phyloP scores from a whole-genome alignment of 64 coral and sea anemone species.

The Porites australiensis region DNA sequence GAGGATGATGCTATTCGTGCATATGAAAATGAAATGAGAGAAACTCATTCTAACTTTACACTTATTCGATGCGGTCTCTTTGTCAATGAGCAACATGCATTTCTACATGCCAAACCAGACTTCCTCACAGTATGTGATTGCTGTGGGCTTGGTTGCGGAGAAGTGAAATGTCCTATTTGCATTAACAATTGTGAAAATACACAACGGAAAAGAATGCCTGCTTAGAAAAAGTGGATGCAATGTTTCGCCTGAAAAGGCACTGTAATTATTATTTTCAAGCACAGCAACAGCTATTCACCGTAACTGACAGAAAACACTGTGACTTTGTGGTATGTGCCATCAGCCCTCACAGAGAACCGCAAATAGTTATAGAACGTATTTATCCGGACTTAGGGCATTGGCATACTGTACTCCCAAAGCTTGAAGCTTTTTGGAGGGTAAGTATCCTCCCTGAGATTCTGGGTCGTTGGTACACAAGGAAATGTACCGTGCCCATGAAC shows the following conservation, averaged over 20 bases:
- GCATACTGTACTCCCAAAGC: constrained; percentile 42
- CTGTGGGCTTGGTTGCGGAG: constrained; percentile 22
- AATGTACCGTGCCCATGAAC: constrained; percentile 1
- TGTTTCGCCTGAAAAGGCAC: constrained; percentile 14
- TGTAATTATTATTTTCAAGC: constrained; percentile 36
- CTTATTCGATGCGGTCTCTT: constrained; percentile 29
- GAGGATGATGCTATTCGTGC: constrained; percentile 7
- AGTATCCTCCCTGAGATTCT: constrained; percentile 67
- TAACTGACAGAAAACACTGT: constrained; percentile 8
- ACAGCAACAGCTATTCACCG: constrained; percentile 43
- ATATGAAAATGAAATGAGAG: constrained; percentile 48
- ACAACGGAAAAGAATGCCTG: not conserved
- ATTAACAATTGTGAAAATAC: constrained; percentile 8
- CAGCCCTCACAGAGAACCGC: not conserved
- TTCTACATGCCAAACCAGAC: constrained; percentile 44
- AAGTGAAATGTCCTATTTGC: not conserved
- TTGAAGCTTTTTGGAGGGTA: constrained; percentile 55
- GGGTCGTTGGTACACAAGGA: constrained; percentile 69
- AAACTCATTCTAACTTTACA: constrained; percentile 21
- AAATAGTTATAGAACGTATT: constrained; percentile 3
- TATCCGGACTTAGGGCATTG: constrained; percentile 41
- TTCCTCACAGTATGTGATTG: constrained; percentile 20
- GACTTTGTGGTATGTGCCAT: constrained; percentile 33
- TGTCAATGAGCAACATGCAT: constrained; percentile 17
- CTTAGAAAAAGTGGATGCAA: constrained; percentile 26